Evolutionary conservation across 2,888 invertebrate genomes (phyloP).

Genomic region (Limnephilus auricula): DNA sequence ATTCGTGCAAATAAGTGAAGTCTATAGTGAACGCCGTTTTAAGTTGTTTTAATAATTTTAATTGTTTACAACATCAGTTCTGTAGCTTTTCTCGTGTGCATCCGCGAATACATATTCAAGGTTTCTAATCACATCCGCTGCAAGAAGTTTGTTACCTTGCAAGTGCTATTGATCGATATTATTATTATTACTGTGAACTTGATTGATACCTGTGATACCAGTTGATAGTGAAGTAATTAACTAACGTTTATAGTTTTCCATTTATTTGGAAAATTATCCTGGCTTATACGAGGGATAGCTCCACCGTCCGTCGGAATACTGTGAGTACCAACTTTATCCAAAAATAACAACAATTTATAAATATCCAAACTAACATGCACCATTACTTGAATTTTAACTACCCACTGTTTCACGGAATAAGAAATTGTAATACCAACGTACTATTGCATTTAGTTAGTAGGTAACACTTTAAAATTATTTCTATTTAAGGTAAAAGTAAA

Average conservation of each 20-base stretch:
- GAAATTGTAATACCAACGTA: not conserved
- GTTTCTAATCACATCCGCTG: conserved; percentile 9
- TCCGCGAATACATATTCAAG: not conserved
- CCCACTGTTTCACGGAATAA: not conserved
- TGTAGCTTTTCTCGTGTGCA: not conserved
- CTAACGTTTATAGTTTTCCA: not conserved
- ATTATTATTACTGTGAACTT: not conserved
- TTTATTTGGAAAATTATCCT: conserved; percentile 2
- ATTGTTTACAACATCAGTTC: not conserved
- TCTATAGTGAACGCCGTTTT: not conserved
- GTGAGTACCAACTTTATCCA: conserved; percentile 6
- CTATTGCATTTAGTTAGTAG: no score
- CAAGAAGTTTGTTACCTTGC: not conserved
- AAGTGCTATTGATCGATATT: not conserved
- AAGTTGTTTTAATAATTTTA: not conserved
- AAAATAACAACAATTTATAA: not conserved
- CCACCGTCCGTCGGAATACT: conserved; percentile 6
- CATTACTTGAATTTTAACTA: not conserved
- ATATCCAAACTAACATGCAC: not conserved
- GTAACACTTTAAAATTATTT: not conserved
- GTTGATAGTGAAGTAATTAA: conserved; percentile 1
- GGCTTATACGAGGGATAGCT: not conserved
- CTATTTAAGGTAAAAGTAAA: not conserved
- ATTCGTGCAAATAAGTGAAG: not conserved
- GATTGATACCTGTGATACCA: not conserved